Conservation (phyloP, 2,113 vertebrate species). For the Piprites chloris region DNA sequence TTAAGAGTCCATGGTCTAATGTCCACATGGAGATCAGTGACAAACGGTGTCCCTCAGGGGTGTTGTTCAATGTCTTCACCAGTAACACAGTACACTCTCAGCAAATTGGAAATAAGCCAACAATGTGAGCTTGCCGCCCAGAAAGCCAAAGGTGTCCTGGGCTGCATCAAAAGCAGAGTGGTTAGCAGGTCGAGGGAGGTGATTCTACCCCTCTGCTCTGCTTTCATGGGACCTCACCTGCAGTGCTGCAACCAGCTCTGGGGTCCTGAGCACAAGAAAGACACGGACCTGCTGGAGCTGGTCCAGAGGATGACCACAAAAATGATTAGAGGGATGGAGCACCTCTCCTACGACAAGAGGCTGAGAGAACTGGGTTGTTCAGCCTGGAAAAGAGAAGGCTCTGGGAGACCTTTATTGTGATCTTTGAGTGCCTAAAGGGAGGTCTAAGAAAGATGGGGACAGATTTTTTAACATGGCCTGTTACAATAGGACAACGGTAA, state of each 20-base stretch:
- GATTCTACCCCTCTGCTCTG: not conserved
- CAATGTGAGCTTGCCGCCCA: not conserved
- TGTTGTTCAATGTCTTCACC: not conserved
- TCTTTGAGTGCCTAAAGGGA: not conserved
- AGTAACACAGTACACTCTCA: rapidly evolving
- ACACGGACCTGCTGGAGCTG: not conserved
- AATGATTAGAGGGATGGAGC: not conserved
- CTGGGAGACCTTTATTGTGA: not conserved
- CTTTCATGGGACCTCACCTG: not conserved
- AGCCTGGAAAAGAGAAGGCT: not conserved
- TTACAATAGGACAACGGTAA: not conserved
- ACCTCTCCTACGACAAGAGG: not conserved
- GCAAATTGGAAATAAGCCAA: not conserved
- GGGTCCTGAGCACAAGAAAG: no score
- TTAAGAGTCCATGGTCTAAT: not conserved
- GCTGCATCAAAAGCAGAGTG: rapidly evolving
- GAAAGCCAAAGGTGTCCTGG: rapidly evolving
- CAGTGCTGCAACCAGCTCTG: not conserved
- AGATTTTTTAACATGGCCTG: not conserved
- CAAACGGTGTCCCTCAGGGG: no score
- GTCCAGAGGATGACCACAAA: not conserved
- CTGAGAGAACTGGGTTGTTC: not conserved
- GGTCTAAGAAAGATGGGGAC: not conserved
- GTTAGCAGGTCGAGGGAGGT: not conserved
- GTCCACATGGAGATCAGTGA: not conserved